A percentile compares a stretch with the other conserved stretches of the same genome.
Conservation (phyloP, 2,888 invertebrate genomes). For the Spisula solida region DNA sequence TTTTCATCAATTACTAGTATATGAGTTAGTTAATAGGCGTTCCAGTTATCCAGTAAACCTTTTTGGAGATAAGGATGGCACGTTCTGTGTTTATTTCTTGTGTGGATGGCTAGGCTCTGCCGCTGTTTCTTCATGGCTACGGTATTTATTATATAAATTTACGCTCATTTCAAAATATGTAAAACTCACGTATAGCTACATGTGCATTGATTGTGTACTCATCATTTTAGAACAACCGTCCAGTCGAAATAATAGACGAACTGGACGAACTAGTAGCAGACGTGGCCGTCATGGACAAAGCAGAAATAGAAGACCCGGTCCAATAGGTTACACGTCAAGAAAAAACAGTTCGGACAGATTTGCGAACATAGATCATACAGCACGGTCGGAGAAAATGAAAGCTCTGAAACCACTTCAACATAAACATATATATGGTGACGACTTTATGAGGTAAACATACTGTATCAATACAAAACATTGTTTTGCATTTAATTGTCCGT, state of each 20-base stretch:
- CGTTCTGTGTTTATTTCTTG: too few relatives aligned
- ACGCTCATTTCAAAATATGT: too few relatives aligned
- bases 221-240: not conserved
- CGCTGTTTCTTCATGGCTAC: too few relatives aligned
- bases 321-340: not conserved
- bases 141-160: too few relatives aligned
- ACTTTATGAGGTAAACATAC: conserved; percentile 39
- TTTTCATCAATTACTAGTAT: too few relatives aligned
- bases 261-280: not conserved
- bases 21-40: too few relatives aligned
- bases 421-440: conserved; percentile 46
- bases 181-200: too few relatives aligned
- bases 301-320: not conserved
- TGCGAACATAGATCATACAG: conserved; percentile 39
- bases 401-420: conserved; percentile 42
- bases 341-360: conserved; percentile 29
- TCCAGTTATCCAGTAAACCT: too few relatives aligned
- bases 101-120: not conserved
- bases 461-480: not conserved
- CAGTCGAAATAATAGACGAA: not conserved
- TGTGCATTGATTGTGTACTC: too few relatives aligned
- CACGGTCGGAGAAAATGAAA: conserved; percentile 30
- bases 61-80: too few relatives aligned
- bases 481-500: not conserved
- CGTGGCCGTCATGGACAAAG: not conserved